Conservation (phyloP, 2,888 invertebrate genomes). For the Callimorpha dominula region DNA sequence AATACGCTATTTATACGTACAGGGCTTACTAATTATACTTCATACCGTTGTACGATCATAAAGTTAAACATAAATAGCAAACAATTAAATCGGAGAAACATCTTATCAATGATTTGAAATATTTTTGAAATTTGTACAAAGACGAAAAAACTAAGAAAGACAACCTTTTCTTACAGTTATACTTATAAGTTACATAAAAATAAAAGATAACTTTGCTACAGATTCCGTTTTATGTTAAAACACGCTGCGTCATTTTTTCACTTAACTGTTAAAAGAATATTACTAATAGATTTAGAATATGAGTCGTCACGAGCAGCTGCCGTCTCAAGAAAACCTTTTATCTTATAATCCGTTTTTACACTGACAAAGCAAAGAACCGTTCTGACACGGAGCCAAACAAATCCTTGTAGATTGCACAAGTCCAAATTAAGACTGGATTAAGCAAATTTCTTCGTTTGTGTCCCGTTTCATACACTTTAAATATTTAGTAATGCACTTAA, state of each 20-base stretch:
- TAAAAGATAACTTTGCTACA: not conserved
- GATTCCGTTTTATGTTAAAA: conserved; percentile 13
- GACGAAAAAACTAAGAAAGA: not conserved
- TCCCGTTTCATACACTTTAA: conserved; percentile 53
- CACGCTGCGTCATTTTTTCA: conserved; percentile 26
- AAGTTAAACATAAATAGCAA: not conserved
- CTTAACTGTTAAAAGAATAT: conserved; percentile 42
- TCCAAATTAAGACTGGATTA: conserved; percentile 77
- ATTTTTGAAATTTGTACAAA: not conserved
- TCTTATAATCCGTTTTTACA: conserved; percentile 75
- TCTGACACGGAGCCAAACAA: conserved; percentile 68
- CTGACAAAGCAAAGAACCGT: conserved; percentile 72
- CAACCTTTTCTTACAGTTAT: not conserved
- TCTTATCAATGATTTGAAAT: not conserved
- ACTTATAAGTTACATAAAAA: not conserved
- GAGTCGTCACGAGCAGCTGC: conserved; percentile 58
- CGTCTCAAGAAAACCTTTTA: conserved; percentile 58
- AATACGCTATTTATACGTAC: not conserved
- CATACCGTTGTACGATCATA: not conserved
- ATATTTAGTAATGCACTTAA: conserved; percentile 52
- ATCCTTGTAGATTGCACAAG: conserved; percentile 73
- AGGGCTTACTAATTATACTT: too few relatives aligned
- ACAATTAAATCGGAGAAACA: not conserved
- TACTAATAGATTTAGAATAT: conserved; percentile 63
- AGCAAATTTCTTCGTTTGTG: conserved; percentile 70